Evolutionary conservation across 2,797 vertebrate genomes (phyloP).

Genomic region (Setipinna tenuifilis): DNA sequence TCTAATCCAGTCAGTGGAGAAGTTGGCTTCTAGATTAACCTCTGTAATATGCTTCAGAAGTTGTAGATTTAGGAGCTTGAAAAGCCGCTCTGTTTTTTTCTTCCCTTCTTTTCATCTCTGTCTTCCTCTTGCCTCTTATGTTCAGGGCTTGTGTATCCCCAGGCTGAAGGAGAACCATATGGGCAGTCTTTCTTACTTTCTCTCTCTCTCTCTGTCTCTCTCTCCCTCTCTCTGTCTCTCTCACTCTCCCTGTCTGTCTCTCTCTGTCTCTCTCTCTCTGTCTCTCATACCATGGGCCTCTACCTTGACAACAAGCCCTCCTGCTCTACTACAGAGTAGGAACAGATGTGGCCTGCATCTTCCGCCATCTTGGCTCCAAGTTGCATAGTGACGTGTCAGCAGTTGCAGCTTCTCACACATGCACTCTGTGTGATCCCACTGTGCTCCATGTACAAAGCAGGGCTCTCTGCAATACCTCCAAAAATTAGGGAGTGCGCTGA

Average conservation of each 20-base stretch:
- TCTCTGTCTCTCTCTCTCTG: not conserved
- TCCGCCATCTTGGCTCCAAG: constrained; percentile 36
- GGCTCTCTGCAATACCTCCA: not conserved
- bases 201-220: not conserved
- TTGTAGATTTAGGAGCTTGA: constrained; percentile 22
- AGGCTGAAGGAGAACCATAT: constrained; percentile 6
- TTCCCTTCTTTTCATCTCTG: constrained; percentile 5
- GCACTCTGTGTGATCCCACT: not conserved
- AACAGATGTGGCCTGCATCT: constrained; percentile 45
- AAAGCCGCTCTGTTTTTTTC: not conserved
- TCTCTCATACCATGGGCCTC: not conserved
- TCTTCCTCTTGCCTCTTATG: constrained; percentile 1
- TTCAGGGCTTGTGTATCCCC: constrained; percentile 4
- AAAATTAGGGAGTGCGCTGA: not conserved
- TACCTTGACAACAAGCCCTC: constrained; percentile 3
- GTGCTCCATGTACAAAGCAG: no score
- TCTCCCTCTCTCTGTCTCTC: not conserved
- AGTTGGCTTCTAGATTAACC: constrained; percentile 41
- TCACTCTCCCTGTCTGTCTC: not conserved
- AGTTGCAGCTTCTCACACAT: constrained; percentile 32
- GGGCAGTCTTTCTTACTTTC: not conserved
- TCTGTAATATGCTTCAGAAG: constrained; percentile 25
- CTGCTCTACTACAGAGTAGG: constrained; percentile 28
- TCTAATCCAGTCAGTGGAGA: constrained; percentile 19
- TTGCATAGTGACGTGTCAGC: constrained; percentile 35